Conservation (phyloP, 2,888 invertebrate species). For the Strigamia transsilvanica region DNA sequence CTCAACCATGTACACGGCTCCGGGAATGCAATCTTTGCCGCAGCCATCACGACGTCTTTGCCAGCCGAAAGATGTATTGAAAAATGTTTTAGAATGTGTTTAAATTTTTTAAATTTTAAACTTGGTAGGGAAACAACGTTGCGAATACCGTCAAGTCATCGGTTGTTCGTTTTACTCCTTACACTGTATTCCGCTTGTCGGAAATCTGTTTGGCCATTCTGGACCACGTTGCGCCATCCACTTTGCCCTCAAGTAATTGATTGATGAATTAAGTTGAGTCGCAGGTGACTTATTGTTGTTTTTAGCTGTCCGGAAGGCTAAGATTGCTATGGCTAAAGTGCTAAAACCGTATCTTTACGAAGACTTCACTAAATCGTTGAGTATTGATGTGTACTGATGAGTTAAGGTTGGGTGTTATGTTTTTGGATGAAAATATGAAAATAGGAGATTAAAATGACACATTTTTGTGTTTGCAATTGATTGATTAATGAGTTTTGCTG, state of each 20-base stretch:
- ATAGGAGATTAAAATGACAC: too few species aligned
- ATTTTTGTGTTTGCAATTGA: too few species aligned
- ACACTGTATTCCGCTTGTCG: not conserved
- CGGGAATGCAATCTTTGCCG: not conserved
- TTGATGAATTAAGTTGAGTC: too few species aligned
- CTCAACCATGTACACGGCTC: not conserved
- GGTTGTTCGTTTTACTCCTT: not conserved
- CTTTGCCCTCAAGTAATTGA: constrained; percentile 7
- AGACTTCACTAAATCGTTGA: not conserved
- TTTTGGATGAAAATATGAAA: too few species aligned
- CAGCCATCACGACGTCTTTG: not conserved
- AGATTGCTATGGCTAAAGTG: not conserved
- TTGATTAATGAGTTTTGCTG: too few species aligned
- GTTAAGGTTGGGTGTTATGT: too few species aligned
- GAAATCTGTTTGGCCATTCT: not conserved
- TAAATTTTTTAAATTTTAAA: too few species aligned
- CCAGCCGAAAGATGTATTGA: not conserved
- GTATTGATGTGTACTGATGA: not conserved
- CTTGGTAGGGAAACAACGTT: too few species aligned
- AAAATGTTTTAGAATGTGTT: too few species aligned
- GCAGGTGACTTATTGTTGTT: not conserved
- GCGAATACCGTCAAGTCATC: too few species aligned
- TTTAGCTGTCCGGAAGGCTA: not conserved
- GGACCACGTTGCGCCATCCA: not conserved
- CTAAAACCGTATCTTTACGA: not conserved